phyloP scores from a whole-genome alignment of 2,888 invertebrate genomes.

The Horisme vitalbata region DNA sequence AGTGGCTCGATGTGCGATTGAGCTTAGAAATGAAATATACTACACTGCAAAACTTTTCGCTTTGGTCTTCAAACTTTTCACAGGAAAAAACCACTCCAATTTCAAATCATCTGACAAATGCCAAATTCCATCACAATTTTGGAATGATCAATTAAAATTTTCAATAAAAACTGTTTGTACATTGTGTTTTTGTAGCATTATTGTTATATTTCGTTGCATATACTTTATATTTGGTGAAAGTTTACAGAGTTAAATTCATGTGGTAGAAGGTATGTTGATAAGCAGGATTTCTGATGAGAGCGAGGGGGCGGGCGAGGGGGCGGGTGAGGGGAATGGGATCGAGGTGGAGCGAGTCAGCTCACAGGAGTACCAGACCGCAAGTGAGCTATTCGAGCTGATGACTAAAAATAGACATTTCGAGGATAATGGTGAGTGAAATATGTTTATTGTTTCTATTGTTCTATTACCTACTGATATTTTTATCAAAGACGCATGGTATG shows the following conservation, averaged over 20 bases:
- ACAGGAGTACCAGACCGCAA: slow-evolving; percentile 56
- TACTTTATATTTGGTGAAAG: slow-evolving; percentile 33
- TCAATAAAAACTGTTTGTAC: slow-evolving; percentile 57
- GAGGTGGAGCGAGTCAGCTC: slow-evolving; percentile 28
- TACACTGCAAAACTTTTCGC: background rate
- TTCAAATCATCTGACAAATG: slow-evolving; percentile 48
- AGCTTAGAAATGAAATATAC: background rate
- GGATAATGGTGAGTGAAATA: slow-evolving; percentile 46
- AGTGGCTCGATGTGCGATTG: too few relatives aligned
- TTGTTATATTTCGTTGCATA: slow-evolving; percentile 37
- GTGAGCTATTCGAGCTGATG: slow-evolving; percentile 62
- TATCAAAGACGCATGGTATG: too few relatives aligned
- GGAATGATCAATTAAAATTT: slow-evolving; percentile 58
- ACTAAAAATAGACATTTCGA: slow-evolving; percentile 49
- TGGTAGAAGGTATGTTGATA: slow-evolving; percentile 57
- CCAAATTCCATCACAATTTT: slow-evolving; percentile 41
- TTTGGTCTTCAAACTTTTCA: too few relatives aligned
- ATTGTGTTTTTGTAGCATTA: slow-evolving; percentile 52
- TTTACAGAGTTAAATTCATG: slow-evolving; percentile 52
- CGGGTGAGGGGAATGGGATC: slow-evolving; percentile 28
- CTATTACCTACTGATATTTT: too few relatives aligned
- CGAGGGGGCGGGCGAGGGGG: slow-evolving; percentile 38
- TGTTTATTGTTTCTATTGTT: too few relatives aligned
- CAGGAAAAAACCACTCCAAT: slow-evolving; percentile 38
- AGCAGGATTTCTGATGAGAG: slow-evolving; percentile 53